Base-by-base conservation (phyloP, 2,797 vertebrate genomes). In the Sebastes steindachneri region DNA sequence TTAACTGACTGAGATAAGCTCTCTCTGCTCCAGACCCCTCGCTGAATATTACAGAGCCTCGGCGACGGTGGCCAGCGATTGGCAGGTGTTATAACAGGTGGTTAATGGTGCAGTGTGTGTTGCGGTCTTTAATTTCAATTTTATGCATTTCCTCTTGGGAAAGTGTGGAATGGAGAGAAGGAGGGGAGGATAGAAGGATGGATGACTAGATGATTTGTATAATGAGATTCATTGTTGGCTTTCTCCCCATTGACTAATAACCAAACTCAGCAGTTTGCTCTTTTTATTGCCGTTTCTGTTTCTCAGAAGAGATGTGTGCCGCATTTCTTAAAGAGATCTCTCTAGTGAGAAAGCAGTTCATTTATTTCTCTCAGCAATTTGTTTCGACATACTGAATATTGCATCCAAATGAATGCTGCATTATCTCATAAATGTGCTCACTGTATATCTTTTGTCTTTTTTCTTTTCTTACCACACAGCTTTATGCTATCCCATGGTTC, bases 401-500 rank as follows among this genome's bases (percentile, higher is more conserved):
- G 9, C 37, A 54, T 26, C 68, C 10, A 63, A 58, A 82, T 75
- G 19, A 68, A 64, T 31, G 55, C 26, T 31, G 1, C 28, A 48
- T 75, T 68, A 79, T 78, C 15, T 71, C 41, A 48, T 35, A 21
- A 45, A 79, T 78, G 29, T 55, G n/a, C 29, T 65, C 4, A 65
- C 62, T 25, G 72, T 37, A 28, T 66, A 21, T 68, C 2, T 78
- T 9, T 2, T 45, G 0, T 65, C 7, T 63, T 73, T 23, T 53
- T 41, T 41, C 14, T 41, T 41, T 41, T 66, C 12, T 55, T 35
- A 72, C 66, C 68, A 12, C 65, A 68, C 94, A 99, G 98, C 97
- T 99, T 5, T 99, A 99, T 77, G 98, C 98, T 0, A 99, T 99
- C 89, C 98, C 98, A 25, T 99, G 98, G 98, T 99, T 99, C 94